phyloP scores from a whole-genome alignment of 2,113 vertebrate species.

The Dasyornis broadbenti region DNA sequence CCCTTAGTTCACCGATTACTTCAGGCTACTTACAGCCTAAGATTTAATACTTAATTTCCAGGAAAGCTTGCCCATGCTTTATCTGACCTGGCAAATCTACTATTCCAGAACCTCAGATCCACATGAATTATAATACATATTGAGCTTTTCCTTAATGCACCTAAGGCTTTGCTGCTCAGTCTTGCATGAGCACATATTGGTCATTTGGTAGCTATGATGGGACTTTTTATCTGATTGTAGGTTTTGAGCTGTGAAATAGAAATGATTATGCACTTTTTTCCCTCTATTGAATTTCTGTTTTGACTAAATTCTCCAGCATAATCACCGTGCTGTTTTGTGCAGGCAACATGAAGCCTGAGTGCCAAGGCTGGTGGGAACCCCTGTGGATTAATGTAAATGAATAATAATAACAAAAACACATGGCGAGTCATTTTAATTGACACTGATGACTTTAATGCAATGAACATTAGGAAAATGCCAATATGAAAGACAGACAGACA shows the following conservation, averaged over 20 bases:
- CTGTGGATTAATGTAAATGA: not conserved
- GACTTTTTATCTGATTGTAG: not conserved
- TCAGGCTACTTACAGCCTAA: not conserved
- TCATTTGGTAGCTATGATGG: not conserved
- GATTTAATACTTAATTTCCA: not conserved
- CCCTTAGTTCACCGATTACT: not conserved
- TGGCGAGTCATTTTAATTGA: not conserved
- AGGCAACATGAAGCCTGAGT: not conserved
- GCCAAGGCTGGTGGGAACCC: not conserved
- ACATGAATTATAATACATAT: not conserved
- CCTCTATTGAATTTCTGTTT: not conserved
- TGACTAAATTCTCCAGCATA: not conserved
- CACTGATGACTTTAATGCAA: not conserved
- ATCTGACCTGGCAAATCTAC: not conserved
- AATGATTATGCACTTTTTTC: not conserved
- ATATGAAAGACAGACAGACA: not conserved
- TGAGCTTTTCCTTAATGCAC: not conserved
- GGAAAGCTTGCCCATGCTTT: not conserved
- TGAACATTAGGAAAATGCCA: not conserved
- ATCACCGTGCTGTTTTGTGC: not conserved
- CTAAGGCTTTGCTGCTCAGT: not conserved
- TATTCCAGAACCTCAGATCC: not conserved
- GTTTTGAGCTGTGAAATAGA: not conserved
- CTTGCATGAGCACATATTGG: not conserved
- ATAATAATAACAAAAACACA: not conserved